Evolutionary conservation across 2,113 vertebrate genomes (phyloP), one percentile per base, ranked within the genome.

Genomic region (Petrocephalus zakoni): DNA sequence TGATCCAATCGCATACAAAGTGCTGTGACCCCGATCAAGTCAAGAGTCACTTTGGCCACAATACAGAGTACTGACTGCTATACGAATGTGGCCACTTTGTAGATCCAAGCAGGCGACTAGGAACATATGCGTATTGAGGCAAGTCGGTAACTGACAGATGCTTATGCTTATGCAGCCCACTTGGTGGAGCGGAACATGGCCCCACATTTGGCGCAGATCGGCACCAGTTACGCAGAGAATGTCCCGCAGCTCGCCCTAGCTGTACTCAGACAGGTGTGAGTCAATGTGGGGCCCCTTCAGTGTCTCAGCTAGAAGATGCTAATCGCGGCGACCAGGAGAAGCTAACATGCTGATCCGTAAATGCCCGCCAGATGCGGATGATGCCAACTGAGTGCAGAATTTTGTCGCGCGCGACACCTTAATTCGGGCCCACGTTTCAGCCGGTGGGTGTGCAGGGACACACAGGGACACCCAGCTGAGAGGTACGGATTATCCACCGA

Each of bases 291-390:
- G 87, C 83, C 85, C 89, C 87, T 88, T 91, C 86, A 82, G 87
- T 88, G 21, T 87, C 56, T 88, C 29, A 90, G 90, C 86, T 58
- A 86, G 87, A 64, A 78, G 87, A 90, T 91, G 89, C 75, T 90
- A 53, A 90, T 91, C 91, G 91, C 88, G 89, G 88, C 81, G 84
- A 64, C 89, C 88, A 82, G 86, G 92, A 46, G 58, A 87, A 85
- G 85, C 81, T 91, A 86, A 82, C 88, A 2, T 25, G 17, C 87
- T 75, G 82, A 58, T 90, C 91, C 90, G 90, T 92, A 25, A 90
- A 91, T 34, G 64, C 52, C 83, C 87, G 90, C 68, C 81, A 29
- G 91, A 92, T 90, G 88, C 82, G 51, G 46, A 34, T 55, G 84
- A 89, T 64, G 72, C 58, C 81, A 78, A 72, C 87, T 86, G 89